These are phyloP conservation scores for Orthosia gothica DNA, from an alignment of 2,888 invertebrate genomes.

Conservation along the genomic window DNA sequence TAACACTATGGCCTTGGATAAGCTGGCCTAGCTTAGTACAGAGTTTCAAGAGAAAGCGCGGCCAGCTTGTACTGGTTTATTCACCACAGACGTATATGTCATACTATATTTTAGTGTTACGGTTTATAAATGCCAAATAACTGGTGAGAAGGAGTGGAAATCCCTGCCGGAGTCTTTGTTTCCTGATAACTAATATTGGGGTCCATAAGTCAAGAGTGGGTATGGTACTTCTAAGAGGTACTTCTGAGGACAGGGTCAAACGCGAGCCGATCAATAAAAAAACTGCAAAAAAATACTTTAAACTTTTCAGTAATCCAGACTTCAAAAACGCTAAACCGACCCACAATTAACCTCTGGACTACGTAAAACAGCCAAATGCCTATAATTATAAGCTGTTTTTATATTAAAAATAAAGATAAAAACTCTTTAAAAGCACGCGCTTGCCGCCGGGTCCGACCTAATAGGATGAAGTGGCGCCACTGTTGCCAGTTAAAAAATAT, in stretches of 20 bases:
- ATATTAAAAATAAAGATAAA: conserved; percentile 77
- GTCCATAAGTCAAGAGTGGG: neutral
- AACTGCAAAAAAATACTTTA: neutral
- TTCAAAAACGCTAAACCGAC: conserved; percentile 74
- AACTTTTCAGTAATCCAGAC: conserved; percentile 53
- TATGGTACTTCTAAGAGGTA: neutral
- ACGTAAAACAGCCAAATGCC: conserved; percentile 86
- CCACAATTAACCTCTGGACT: conserved; percentile 87
- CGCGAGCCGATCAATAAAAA: neutral
- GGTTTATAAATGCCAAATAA: neutral
- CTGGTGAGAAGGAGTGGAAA: no score
- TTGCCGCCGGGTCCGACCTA: conserved; percentile 63
- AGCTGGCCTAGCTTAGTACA: no score
- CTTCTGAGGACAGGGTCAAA: neutral
- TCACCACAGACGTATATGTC: no score
- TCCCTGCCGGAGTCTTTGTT: no score
- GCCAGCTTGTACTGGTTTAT: no score
- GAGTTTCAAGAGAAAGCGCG: no score
- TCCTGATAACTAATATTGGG: no score
- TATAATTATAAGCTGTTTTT: conserved; percentile 87
- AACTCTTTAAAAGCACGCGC: conserved; percentile 85
- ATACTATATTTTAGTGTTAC: no score
- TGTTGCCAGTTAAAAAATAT: conserved; percentile 52
- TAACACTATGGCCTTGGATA: no score
- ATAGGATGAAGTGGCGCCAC: conserved; percentile 63